Base-by-base conservation (phyloP, 2,888 invertebrate species). In the Artemia sinica region DNA sequence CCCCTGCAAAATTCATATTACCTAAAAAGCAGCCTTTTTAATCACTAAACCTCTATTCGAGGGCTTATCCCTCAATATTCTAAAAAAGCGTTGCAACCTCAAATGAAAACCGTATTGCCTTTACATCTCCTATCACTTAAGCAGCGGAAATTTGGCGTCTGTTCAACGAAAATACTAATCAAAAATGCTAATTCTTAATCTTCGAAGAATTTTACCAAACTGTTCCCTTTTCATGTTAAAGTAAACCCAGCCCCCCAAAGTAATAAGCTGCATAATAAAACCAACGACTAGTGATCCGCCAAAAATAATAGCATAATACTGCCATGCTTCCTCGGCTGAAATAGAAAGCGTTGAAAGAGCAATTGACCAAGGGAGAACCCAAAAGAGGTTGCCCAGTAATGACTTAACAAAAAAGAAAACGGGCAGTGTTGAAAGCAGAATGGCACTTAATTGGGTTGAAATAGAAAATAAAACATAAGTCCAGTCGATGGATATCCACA, bases 401-500 rank as follows among this genome's bases (percentile, higher is more conserved):
- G 68, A 28, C 14, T 68, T 68, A 18, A 68, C 14, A 2, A 68
- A 10, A 48, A 58, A 68, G 58, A 52, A 68, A 18, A 52, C 50
- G 11, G 68, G 68, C 68, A 52, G 63, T 8, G 68, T 58, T 13
- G 68, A 14, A 9, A 68, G 50, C 58, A 68, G 18, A n/a, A 68
- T 49, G 7, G 68, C 48, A 48, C 51, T 5, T 12, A 68, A 18
- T 18, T 68, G 68, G 10, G 63, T 49, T 8, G 52, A 50, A 28
- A 68, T 63, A 11, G 68, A 18, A 51, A 52, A 68, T 41, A 68
- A 52, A 50, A 68, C 52, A 28, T 68, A 68, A 14, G 68, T 68
- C 68, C 68, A 68, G 41, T 68, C 68, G 18, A 68, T 68, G 4
- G 68, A 58, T 11, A 28, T 18, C 68, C 68, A 68, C 68, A 68